Evolutionary conservation across 1,140 invertebrate species (phyloP).

Genomic region (Fopius arisanus): DNA sequence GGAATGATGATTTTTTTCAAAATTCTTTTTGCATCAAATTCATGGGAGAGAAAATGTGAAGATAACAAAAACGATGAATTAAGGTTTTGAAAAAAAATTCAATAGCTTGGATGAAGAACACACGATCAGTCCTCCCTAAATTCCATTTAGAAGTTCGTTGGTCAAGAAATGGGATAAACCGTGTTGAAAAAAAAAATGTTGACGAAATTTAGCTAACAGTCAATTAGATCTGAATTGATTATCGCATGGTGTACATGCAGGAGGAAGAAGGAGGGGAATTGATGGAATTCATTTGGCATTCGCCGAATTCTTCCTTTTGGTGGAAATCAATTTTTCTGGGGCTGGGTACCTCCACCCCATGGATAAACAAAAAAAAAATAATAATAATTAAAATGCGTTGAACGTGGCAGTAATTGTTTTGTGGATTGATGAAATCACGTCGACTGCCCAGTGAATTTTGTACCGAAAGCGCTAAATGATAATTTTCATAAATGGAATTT

Average conservation of each 20-base stretch:
- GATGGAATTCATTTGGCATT: background rate
- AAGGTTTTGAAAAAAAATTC: background rate
- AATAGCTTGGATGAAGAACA: background rate
- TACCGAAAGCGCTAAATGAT: conserved; percentile 53
- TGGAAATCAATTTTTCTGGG: background rate
- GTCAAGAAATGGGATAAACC: background rate
- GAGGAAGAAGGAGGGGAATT: background rate
- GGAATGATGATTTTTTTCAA: background rate
- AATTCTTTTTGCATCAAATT: background rate
- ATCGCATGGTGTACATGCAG: background rate
- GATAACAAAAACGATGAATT: background rate
- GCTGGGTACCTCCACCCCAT: background rate
- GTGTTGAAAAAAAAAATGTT: background rate
- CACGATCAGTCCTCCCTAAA: conserved; percentile 6
- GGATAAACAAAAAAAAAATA: conserved; percentile 1
- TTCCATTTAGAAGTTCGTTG: conserved; percentile 4
- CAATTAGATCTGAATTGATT: conserved; percentile 4
- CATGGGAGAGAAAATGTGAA: background rate
- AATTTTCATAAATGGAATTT: conserved; percentile 60
- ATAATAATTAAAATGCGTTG: conserved; percentile 7
- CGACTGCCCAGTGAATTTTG: conserved; percentile 51
- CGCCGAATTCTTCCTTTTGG: background rate
- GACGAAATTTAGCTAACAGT: background rate
- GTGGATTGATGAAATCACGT: conserved; percentile 13
- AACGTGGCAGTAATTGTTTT: background rate